Percentiles rank a stretch among this genome's conserved stretches.
phyloP scores from a whole-genome alignment of 2,797 vertebrate genomes.

The Poeciliopsis gracilis region DNA sequence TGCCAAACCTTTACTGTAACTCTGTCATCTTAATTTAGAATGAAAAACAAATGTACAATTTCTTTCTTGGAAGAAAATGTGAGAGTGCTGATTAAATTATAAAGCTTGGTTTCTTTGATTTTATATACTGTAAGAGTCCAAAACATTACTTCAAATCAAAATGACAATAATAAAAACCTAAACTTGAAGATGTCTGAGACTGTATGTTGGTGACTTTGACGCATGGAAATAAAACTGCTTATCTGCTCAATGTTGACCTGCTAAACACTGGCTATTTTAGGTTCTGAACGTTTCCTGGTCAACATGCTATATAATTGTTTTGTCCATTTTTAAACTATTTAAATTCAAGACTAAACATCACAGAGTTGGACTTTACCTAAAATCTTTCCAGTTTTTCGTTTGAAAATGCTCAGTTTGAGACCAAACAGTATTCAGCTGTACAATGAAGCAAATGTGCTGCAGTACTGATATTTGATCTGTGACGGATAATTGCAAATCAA shows the following conservation, averaged over 20 bases:
- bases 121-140: constrained; percentile 17
- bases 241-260: neutral
- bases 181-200: neutral
- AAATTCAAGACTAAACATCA: neutral
- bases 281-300: neutral
- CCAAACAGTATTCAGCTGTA: neutral
- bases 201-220: neutral
- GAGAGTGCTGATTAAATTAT: constrained; percentile 42
- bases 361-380: neutral
- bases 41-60: constrained; percentile 32
- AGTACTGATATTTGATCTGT: neutral
- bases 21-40: constrained; percentile 32
- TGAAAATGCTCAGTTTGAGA: neutral
- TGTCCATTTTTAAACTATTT: neutral
- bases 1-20: constrained; percentile 39
- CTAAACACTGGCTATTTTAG: neutral
- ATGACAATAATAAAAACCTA: constrained; percentile 5
- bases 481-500: neutral
- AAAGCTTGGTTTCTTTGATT: constrained; percentile 21
- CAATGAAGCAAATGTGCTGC: neutral
- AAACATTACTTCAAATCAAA: constrained; percentile 10
- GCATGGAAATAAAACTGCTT: neutral
- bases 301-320: neutral
- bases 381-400: neutral
- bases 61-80: constrained; percentile 14